Base-by-base conservation (phyloP, 2,888 invertebrate genomes). In the Meiosimyza decipiens region DNA sequence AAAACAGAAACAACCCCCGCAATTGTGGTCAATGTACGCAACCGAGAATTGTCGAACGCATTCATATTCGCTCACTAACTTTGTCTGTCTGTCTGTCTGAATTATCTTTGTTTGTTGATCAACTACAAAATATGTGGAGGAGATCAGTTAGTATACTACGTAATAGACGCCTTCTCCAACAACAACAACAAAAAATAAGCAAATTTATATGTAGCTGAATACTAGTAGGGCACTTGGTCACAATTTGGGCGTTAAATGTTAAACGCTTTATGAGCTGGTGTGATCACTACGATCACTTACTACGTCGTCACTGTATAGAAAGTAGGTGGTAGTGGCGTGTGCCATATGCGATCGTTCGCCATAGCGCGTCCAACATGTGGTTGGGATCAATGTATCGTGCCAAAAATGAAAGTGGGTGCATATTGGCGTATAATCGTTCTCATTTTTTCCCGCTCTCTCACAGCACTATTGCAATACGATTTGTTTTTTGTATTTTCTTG, bases 1-100 rank as follows among this genome's bases (percentile, higher is more conserved):
- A 22, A 52, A 1, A 40, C 40, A 4, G 40, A 40, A 40, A 40
- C 71, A 68, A 78, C 81, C 83, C 81, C 83, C 81, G 83, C 81
- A 83, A 73, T 74, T 68, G 71, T 55, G 71, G 67, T 68, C 22
- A 70, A 57, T 33, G 51, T 16, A 62, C 64, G 63, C 40, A 51
- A 62, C 65, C 28, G 6, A 64, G 51, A 51, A 64, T 51, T 28
- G 50, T 49, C 65, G 65, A 54, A 60, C 16, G n/a, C 33, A 52
- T 22, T 15, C 64, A 28, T 33, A 52, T 22, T 15, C 64, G n/a
- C 54, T 47, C 57, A 18, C 49, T 49, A 22, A 51, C 16, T 13
- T 11, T 55, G 55, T 67, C 50, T 62, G 57, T 28, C 59, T 68
- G 74, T 70, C 52, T 71, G 73, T 65, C 74, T 74, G 77, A 71